A percentile compares a stretch with the other conserved stretches of the same genome.
Conservation (phyloP, 2,888 invertebrate species). For the Hirtodrosophila duncani region DNA sequence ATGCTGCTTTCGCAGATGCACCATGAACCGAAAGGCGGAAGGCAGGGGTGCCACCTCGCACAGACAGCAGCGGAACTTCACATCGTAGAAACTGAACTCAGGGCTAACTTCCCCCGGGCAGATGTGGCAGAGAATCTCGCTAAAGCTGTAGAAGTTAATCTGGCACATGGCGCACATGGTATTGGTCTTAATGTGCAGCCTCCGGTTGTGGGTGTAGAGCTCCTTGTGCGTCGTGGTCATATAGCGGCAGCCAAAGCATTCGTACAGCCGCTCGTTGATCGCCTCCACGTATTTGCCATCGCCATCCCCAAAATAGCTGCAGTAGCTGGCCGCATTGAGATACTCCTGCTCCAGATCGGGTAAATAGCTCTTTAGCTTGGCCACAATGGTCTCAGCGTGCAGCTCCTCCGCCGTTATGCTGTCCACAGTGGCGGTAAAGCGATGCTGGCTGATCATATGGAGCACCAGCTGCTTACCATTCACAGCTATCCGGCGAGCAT, state of each 20-base stretch:
- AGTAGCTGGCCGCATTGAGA: constrained; percentile 86
- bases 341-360: constrained; percentile 82
- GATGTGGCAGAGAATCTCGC: constrained; percentile 91
- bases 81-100: constrained; percentile 79
- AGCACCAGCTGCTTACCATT: constrained; percentile 89
- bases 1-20: constrained; percentile 90
- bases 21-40: constrained; percentile 93
- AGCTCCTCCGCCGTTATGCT: constrained; percentile 88
- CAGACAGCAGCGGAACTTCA: constrained; percentile 89
- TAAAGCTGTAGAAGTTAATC: constrained; percentile 91
- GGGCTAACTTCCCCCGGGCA: constrained; percentile 87
- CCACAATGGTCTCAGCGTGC: constrained; percentile 84
- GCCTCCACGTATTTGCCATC: constrained; percentile 76
- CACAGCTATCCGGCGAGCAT: constrained; percentile 90
- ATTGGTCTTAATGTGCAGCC: constrained; percentile 90
- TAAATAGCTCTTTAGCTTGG: constrained; percentile 81
- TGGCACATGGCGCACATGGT: constrained; percentile 92
- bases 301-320: constrained; percentile 82
- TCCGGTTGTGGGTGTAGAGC: constrained; percentile 90
- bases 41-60: constrained; percentile 87
- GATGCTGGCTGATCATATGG: constrained; percentile 88
- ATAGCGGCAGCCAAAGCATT: constrained; percentile 92
- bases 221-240: constrained; percentile 89
- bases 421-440: constrained; percentile 87
- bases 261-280: constrained; percentile 84